A percentile compares a stretch with the other conserved stretches of the same genome.
Evolutionary conservation across 2,113 vertebrate species (phyloP).

Genomic region (Gymnobelideus leadbeateri): DNA sequence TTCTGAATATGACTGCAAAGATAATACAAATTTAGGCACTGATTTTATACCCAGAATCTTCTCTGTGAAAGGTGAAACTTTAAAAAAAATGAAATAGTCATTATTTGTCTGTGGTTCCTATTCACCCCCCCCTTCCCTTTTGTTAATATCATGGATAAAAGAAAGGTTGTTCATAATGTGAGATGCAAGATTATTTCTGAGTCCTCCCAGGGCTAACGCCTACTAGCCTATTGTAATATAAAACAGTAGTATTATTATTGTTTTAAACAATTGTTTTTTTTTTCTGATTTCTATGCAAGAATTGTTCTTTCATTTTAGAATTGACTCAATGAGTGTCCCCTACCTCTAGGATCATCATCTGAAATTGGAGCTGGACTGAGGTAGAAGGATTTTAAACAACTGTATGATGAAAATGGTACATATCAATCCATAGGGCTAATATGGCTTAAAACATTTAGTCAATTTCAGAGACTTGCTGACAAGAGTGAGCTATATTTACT

Average conservation of each 20-base stretch:
- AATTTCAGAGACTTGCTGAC: conserved; percentile 1
- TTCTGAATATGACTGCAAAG: conserved; percentile 26
- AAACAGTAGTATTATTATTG: not conserved
- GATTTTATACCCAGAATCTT: conserved; percentile 59
- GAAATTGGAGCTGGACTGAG: not conserved
- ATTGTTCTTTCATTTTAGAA: conserved; percentile 17
- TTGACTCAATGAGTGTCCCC: conserved; percentile 13
- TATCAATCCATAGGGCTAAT: not conserved
- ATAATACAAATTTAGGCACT: conserved; percentile 37
- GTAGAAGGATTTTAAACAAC: conserved; percentile 16
- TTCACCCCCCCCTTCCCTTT: not conserved
- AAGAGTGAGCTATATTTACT: not conserved
- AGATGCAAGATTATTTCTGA: not conserved
- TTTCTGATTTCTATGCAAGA: conserved; percentile 13
- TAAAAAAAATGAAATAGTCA: conserved; percentile 8
- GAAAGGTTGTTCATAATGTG: conserved; percentile 13
- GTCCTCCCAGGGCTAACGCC: not conserved
- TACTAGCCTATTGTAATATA: not conserved
- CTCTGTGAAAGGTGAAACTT: conserved; percentile 52
- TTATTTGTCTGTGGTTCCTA: not conserved
- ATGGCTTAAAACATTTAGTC: not conserved
- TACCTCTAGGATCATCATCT: not conserved
- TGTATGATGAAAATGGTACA: not conserved
- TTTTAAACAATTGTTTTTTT: conserved; percentile 34
- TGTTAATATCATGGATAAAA: conserved; percentile 32